These are phyloP conservation scores for Anguilla pacifica DNA, from an alignment of 2,797 vertebrate genomes.

Conservation along the genomic window DNA sequence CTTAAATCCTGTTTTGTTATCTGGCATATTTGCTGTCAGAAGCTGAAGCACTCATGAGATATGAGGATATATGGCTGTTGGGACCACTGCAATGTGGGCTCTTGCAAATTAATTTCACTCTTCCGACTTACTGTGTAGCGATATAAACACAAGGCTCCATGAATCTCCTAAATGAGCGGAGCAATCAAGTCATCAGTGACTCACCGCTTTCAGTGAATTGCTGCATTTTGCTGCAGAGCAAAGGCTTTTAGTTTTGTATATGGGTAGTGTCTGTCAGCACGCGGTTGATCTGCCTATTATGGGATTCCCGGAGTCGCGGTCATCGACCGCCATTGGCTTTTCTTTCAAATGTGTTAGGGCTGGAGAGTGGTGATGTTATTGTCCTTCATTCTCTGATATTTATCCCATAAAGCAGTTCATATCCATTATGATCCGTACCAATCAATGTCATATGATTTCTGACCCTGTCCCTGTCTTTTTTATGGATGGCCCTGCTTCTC, in stretches of 20 bases:
- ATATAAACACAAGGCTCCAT: neutral
- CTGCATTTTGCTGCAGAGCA: neutral
- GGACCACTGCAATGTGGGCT: constrained; percentile 78
- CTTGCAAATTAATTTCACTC: neutral
- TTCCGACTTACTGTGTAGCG: neutral
- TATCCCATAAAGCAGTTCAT: neutral
- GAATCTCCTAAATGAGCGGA: neutral
- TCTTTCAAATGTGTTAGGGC: neutral
- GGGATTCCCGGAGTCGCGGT: neutral
- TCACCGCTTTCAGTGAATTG: neutral
- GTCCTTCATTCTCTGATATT: neutral
- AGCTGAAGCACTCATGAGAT: constrained; percentile 76
- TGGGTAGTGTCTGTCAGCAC: neutral
- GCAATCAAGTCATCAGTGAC: neutral
- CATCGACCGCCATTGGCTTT: neutral
- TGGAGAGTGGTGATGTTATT: neutral
- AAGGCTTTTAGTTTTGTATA: neutral
- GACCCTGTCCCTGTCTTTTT: neutral
- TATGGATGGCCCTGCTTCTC: neutral
- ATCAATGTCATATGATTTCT: neutral
- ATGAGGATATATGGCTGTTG: constrained; percentile 75
- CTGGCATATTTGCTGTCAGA: constrained; percentile 52
- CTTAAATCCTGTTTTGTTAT: constrained; percentile 6
- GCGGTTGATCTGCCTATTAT: neutral
- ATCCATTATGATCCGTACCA: neutral